Conservation (phyloP, 2,888 invertebrate species). For the Prosapia bicincta region DNA sequence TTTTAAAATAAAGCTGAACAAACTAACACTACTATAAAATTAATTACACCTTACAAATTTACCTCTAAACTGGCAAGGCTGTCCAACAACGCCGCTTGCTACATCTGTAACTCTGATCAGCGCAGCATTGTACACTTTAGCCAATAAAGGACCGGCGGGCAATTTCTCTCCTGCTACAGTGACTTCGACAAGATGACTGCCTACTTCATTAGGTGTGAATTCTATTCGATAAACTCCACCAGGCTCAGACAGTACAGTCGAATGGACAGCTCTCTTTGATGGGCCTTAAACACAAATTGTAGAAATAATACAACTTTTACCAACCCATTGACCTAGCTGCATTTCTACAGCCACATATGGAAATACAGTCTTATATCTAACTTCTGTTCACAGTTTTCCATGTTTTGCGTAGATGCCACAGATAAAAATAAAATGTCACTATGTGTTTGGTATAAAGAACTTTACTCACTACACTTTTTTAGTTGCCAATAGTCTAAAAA, state of each 20-base stretch:
- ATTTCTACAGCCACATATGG: too few relatives aligned
- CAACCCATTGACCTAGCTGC: too few relatives aligned
- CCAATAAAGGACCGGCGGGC: slow-evolving; percentile 84
- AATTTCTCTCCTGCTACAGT: slow-evolving; percentile 86
- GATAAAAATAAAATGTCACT: too few relatives aligned
- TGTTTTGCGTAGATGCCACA: too few relatives aligned
- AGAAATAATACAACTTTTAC: too few relatives aligned
- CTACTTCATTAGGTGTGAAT: slow-evolving; percentile 91
- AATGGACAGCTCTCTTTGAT: slow-evolving; percentile 76
- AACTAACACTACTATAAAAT: too few relatives aligned
- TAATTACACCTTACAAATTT: slow-evolving; percentile 35
- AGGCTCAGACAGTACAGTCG: slow-evolving; percentile 75
- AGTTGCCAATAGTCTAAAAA: too few relatives aligned
- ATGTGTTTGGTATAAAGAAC: too few relatives aligned
- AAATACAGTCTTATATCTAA: too few relatives aligned
- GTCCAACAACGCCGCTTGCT: slow-evolving; percentile 89
- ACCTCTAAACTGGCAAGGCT: slow-evolving; percentile 96
- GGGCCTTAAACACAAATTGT: slow-evolving; percentile 71
- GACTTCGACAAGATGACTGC: slow-evolving; percentile 91
- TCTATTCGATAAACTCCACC: slow-evolving; percentile 84
- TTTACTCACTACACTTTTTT: too few relatives aligned
- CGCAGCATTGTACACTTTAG: slow-evolving; percentile 92
- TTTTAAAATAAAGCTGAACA: too few relatives aligned
- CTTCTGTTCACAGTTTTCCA: too few relatives aligned
- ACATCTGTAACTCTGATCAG: slow-evolving; percentile 93